These are phyloP conservation scores for Paragorgia papillata DNA, from an alignment of 92 coral and sea anemone genomes.

Conservation along the genomic window DNA sequence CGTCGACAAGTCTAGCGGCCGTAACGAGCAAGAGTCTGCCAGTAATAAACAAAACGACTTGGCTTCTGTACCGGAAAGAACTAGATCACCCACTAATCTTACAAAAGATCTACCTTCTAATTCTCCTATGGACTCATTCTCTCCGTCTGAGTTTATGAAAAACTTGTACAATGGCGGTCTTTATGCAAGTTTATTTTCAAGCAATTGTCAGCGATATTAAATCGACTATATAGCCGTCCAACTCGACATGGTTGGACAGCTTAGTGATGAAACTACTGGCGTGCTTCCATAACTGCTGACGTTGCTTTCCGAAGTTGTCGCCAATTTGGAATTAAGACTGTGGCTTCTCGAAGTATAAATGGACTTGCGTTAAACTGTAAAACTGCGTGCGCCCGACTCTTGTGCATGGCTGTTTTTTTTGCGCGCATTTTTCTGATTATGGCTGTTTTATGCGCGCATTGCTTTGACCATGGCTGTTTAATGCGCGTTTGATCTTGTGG, in stretches of 20 bases:
- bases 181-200: conserved; percentile 34
- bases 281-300: neutral
- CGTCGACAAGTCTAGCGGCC: too few relatives aligned
- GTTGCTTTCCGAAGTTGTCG: neutral
- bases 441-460: neutral
- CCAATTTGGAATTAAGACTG: neutral
- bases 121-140: neutral
- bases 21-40: neutral
- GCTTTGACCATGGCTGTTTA: neutral
- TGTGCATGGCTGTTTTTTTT: neutral
- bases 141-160: conserved; percentile 35
- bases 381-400: neutral
- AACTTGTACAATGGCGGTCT: conserved; percentile 41
- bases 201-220: conserved; percentile 38
- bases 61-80: neutral
- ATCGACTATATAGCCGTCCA: neutral
- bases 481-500: too few relatives aligned
- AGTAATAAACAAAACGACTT: neutral
- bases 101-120: neutral
- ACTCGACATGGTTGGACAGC: conserved; percentile 3
- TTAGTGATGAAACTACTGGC: neutral
- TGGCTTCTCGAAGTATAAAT: neutral
- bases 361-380: neutral
- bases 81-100: conserved; percentile 1
- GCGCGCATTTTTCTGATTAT: too few relatives aligned